Base-by-base conservation (phyloP, 1,140 invertebrate genomes). In the Hylyphantes graminicola region DNA sequence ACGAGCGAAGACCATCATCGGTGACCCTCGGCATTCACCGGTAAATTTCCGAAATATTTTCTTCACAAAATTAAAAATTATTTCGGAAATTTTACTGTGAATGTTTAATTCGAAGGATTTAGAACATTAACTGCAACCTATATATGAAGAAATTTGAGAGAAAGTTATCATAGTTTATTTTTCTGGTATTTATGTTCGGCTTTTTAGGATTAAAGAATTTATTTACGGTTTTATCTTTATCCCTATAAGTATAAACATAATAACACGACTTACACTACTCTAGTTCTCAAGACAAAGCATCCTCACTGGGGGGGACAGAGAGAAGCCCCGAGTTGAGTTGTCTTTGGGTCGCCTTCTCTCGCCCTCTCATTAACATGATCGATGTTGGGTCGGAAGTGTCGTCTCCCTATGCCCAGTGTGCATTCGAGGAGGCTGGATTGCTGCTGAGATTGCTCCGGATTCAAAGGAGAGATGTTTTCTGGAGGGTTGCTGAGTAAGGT, bases 331-430 rank as follows among this genome's bases (percentile, higher is more conserved):
- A 81, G 73, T 73, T 72, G 55, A 59, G 61, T 55, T 35, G 17
- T 64, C 54, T 81, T 81, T 73, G 67, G 76, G 21, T 19, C 54
- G 76, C 8, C 35, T 73, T 63, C 48, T 35, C 48, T 54, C 10
- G 55, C 48, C 17, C 35, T 35, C 79, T 81, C 68, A 81, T 81
- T 81, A 81, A 50, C 79, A 81, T 81, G 79, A 81, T 81, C 63
- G 68, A 81, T 81, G 68, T 67, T 54, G 67, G 63, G 15, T 63
- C 57, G 68, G 79, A 72, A 72, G 77, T 57, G n/a, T 15, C 21
- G 79, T 70, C 79, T 81, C 35, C 35, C 35, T 67, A 73, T 81
- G 79, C 79, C 79, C 67, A 15, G 19, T 35, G 17, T 55, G n/a
- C 63, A 11, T 65, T 65, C 17, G 10, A 19, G 12, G 57, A 7